phyloP scores from a whole-genome alignment of 2,797 vertebrate species.

The Ispidina picta region DNA sequence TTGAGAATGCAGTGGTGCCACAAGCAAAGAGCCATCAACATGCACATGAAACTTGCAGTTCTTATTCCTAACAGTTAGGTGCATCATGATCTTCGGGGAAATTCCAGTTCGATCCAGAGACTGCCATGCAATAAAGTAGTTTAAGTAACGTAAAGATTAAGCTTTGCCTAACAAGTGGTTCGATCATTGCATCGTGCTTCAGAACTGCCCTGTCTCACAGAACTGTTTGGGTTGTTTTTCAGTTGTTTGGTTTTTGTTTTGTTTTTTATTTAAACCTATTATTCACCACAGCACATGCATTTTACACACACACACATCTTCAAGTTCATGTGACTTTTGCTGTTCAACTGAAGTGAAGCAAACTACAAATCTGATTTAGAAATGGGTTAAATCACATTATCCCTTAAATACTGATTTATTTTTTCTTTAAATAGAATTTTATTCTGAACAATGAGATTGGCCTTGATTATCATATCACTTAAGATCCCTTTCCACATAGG shows the following conservation, averaged over 20 bases:
- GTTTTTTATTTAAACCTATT: background rate
- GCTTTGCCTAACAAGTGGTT: background rate
- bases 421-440: background rate
- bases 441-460: background rate
- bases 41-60: background rate
- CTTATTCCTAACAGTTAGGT: background rate
- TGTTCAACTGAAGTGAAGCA: background rate
- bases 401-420: background rate
- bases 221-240: background rate
- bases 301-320: background rate
- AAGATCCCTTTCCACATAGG: background rate
- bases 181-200: background rate
- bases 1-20: too few species aligned
- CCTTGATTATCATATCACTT: background rate
- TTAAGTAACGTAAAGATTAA: background rate
- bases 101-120: background rate
- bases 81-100: fast-evolving
- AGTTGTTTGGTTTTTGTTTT: background rate
- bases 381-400: background rate
- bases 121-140: background rate
- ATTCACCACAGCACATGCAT: background rate
- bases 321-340: background rate
- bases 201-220: background rate
- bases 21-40: too few species aligned
- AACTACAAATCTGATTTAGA: background rate